Conservation (phyloP, 2,113 vertebrate species). For the Campylomormyrus numenius region DNA sequence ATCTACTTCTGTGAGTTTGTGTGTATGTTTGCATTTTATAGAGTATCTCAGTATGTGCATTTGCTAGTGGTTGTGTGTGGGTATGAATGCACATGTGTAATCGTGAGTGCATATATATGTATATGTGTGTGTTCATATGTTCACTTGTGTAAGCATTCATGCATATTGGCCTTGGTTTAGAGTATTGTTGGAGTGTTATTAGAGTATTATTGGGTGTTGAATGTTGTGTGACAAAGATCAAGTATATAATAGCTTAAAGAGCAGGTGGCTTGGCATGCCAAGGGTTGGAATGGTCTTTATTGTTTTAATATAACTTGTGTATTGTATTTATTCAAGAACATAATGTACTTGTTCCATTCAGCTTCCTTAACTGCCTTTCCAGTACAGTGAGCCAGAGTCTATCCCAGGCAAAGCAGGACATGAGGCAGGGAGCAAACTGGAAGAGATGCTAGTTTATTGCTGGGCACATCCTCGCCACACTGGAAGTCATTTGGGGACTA, state of each 20-base stretch:
- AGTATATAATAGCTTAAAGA: neutral
- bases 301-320: neutral
- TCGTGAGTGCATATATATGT: neutral
- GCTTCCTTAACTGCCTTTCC: conserved; percentile 1
- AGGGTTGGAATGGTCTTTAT: neutral
- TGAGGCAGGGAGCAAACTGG: neutral
- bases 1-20: neutral
- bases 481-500: neutral
- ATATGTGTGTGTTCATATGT: neutral
- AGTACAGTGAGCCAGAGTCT: neutral
- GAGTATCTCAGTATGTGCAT: neutral
- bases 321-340: neutral
- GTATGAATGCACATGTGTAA: neutral
- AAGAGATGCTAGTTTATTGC: neutral
- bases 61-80: neutral
- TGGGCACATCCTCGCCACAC: neutral
- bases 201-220: neutral
- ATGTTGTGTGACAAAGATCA: neutral
- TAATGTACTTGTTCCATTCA: neutral
- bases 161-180: neutral
- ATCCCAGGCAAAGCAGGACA: neutral
- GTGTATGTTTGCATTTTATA: neutral
- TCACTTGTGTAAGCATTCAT: neutral
- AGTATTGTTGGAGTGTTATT: neutral
- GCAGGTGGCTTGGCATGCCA: neutral